Evolutionary conservation across 2,888 invertebrate genomes (phyloP).

Genomic region (Erynnis tages): DNA sequence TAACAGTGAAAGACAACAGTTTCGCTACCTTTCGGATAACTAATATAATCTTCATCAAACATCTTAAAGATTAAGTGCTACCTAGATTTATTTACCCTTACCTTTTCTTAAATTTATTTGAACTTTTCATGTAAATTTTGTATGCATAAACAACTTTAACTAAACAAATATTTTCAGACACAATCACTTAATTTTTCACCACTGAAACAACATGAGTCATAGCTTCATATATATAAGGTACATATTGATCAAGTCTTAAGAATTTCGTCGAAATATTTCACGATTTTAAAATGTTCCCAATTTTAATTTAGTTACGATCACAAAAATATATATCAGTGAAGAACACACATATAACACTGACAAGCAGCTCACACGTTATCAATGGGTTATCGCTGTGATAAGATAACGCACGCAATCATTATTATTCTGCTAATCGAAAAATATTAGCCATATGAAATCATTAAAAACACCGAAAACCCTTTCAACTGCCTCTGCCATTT

Average conservation of each 20-base stretch:
- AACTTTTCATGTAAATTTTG: slow-evolving; percentile 15
- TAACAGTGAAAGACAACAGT: too few relatives aligned
- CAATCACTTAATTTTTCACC: background rate
- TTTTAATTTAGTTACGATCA: slow-evolving; percentile 20
- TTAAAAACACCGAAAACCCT: slow-evolving; percentile 19
- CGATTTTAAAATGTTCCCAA: slow-evolving; percentile 17
- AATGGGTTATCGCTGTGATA: slow-evolving; percentile 58
- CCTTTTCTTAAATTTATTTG: slow-evolving; percentile 10
- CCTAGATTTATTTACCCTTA: background rate
- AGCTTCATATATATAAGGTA: background rate
- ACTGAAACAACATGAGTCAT: background rate
- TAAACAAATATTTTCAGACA: background rate
- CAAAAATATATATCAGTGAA: slow-evolving; percentile 40
- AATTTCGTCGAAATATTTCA: too few relatives aligned
- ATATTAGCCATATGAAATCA: slow-evolving; percentile 38
- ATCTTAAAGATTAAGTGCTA: too few relatives aligned
- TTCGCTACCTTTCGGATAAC: too few relatives aligned
- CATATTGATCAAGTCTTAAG: too few relatives aligned
- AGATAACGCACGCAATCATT: slow-evolving; percentile 67
- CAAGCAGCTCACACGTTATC: slow-evolving; percentile 55
- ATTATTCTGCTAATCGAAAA: slow-evolving; percentile 65
- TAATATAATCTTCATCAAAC: too few relatives aligned
- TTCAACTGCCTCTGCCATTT: too few relatives aligned
- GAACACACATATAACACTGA: slow-evolving; percentile 55
- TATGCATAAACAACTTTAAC: background rate